A percentile compares a stretch with the other conserved stretches of the same genome.
Conservation (phyloP, 2,113 vertebrate species). For the Clarias batrachus region DNA sequence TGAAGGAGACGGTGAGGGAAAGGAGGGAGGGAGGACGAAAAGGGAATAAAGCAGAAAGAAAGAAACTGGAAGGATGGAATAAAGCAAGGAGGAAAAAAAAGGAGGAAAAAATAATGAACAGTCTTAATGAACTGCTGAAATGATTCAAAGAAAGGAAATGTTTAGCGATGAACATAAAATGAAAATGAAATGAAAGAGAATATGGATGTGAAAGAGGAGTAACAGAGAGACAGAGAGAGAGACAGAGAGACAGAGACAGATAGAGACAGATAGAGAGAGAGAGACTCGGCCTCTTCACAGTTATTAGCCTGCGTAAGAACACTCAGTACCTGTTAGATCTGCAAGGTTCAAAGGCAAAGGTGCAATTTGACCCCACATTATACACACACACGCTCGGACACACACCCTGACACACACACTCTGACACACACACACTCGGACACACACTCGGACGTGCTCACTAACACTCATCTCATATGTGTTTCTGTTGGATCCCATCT, state of each 20-base stretch:
- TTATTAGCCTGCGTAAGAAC: not conserved
- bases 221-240: too few relatives aligned
- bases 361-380: not conserved
- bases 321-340: not conserved
- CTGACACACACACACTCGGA: not conserved
- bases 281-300: not conserved
- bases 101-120: not conserved
- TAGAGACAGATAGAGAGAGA: not conserved
- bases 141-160: not conserved
- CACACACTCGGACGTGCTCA: not conserved
- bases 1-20: not conserved
- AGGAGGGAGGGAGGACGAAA: not conserved
- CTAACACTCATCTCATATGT: not conserved
- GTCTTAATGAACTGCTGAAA: not conserved
- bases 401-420: not conserved
- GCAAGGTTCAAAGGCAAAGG: not conserved
- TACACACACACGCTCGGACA: not conserved
- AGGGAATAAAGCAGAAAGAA: not conserved
- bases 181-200: too few relatives aligned
- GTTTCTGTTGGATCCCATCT: not conserved
- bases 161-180: too few relatives aligned
- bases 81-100: not conserved
- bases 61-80: not conserved
- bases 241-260: not conserved
- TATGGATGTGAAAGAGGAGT: too few relatives aligned